Base-by-base conservation (phyloP, 1,140 invertebrate genomes). In the Zelostemma sp. region DNA sequence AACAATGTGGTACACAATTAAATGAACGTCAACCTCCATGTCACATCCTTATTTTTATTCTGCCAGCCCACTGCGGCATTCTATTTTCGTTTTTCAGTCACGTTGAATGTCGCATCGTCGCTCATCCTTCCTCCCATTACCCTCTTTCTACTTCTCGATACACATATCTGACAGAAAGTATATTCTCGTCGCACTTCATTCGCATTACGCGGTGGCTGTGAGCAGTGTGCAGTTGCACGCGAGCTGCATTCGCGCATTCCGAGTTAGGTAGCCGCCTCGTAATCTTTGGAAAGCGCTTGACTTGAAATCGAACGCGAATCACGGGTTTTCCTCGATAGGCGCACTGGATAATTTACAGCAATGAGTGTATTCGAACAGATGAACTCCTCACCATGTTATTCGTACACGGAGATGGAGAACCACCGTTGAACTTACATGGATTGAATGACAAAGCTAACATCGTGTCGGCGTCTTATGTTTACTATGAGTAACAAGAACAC, bases 251-350 rank as follows among this genome's bases (percentile, higher is more conserved):
- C 59, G 60, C 51, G 48, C 64, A 56, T 59, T 61, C 65, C 56
- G 60, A 55, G 64, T 68, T 72, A 62, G 61, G 65, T 55, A 68
- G 69, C 64, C 51, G 60, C 40, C 51, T 60, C 69, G 69, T 68
- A 68, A 72, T 72, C 69, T 67, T 72, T 63, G 55, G 69, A 67
- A 72, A 72, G 69, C 69, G 53, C 53, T 45, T 56, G 41, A 25
- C 53, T 56, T 31, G 60, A 64, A 69, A 68, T 61, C 59, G 43
- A 75, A 65, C 72, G 47, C 62, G 57, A 61, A 61, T 58, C 47
- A 66, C 58, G 50, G 41, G 51, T 63, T 71, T 63, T 40, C 47
- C 59, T 55, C 58, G 50, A 47, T 62, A 58, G 51, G 19, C 35
- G 31, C 40, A 47, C 50, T 46, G 15, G 15, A 47, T 15, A 50